Conservation (phyloP, 2,888 invertebrate genomes). For the Sesia bembeciformis region DNA sequence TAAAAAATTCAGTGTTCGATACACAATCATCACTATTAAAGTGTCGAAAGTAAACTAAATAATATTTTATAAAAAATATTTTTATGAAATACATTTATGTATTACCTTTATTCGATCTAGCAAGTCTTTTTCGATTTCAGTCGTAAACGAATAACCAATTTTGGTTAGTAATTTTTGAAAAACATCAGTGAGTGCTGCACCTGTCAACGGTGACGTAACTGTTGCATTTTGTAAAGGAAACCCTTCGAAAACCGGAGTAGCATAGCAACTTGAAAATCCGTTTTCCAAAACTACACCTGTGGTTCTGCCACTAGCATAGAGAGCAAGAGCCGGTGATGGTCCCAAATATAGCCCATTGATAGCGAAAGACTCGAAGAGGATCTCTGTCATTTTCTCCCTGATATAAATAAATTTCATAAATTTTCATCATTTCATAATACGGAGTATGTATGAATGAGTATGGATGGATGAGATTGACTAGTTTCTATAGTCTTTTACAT, state of each 20-base stretch:
- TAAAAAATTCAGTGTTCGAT: too few species aligned
- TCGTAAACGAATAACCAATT: slow-evolving; percentile 91
- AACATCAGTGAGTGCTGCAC: slow-evolving; percentile 84
- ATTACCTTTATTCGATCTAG: slow-evolving; percentile 91
- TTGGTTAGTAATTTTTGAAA: slow-evolving; percentile 88
- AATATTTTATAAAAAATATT: too few species aligned
- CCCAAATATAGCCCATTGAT: slow-evolving; percentile 64
- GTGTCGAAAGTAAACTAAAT: too few species aligned
- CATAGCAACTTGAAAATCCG: slow-evolving; percentile 60
- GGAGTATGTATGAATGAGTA: not conserved
- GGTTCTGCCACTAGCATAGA: slow-evolving; percentile 68
- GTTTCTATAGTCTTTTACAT: not conserved
- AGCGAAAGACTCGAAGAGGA: slow-evolving; percentile 73
- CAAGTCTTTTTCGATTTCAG: slow-evolving; percentile 90
- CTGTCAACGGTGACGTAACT: slow-evolving; percentile 87
- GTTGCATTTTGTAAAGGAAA: slow-evolving; percentile 88
- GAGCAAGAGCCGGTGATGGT: slow-evolving; percentile 53
- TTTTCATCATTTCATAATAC: not conserved
- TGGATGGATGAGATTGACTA: not conserved
- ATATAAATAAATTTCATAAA: slow-evolving; percentile 3
- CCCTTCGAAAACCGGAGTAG: slow-evolving; percentile 74
- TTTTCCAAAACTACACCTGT: slow-evolving; percentile 68
- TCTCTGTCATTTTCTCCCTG: slow-evolving; percentile 78
- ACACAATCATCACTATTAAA: too few species aligned
- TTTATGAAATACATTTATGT: not conserved